Evolutionary conservation across 2,797 vertebrate species (phyloP), one percentile per base, ranked within the genome.

Genomic region (Kryptopterus vitreolus): DNA sequence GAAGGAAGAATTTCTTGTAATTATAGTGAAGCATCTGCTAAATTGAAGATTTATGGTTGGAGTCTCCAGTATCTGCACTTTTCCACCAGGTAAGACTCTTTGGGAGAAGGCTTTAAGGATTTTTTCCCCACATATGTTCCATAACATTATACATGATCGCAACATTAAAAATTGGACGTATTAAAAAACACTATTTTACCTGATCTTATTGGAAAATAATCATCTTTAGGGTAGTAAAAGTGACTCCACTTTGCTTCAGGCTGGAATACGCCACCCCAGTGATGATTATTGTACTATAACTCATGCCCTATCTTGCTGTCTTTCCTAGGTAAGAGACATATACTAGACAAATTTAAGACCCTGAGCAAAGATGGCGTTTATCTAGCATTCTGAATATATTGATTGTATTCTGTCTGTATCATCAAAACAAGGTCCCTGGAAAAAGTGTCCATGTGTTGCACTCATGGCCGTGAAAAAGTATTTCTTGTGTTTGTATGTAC

Each of bases 401-500:
- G 55, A 13, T 1, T n/a, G 4, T 24, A 55, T 72, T 33, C 11
- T 38, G 6, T 38, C 15, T 2, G n/a, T 74, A 43, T 59, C 12
- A 46, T 29, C 12, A 16, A 46, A 20, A 3, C 35, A 20, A 35
- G 55, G 26, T 75, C 22, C 52, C 35, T 13, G 18, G 20, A 15
- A 0, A n/a, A n/a, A 43, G 38, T 43, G 38, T 43, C 38, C 24
- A 20, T 48, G 15, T 50, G 26, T 31, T 70, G 62, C 50, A 66
- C 52, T 13, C 35, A 15, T n/a, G 24, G 9, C 20, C 13, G 43
- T 53, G 63, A 43, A 69, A n/a, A 15, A 71, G 11, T 33, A 26
- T 58, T 52, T 72, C 52, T 35, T 53, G 72, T 46, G 35, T 71
- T 18, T 77, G 26, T 52, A 3, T 81, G 22, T 81, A 69, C 1